Percentiles rank a stretch among this genome's conserved stretches.
Evolutionary conservation across 1,140 invertebrate species (phyloP).

Genomic region (Mercenaria mercenaria): DNA sequence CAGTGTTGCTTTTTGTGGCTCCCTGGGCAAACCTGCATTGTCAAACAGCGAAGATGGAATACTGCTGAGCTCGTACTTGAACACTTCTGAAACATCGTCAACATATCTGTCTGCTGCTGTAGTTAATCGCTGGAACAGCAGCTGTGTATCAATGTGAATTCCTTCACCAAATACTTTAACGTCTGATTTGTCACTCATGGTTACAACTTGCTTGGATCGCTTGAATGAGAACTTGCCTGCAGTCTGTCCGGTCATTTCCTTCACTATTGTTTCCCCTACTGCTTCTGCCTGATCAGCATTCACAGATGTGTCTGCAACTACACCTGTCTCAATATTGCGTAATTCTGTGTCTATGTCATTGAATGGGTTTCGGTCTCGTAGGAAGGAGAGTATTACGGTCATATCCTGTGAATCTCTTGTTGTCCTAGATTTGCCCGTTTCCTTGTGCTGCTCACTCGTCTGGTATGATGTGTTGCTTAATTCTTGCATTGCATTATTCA

Average conservation of each 20-base stretch:
- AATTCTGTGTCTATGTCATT: neutral
- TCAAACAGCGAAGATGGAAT: conserved; percentile 2
- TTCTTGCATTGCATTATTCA: conserved; percentile 64
- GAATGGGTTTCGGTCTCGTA: conserved; percentile 29
- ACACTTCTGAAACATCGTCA: too few relatives aligned
- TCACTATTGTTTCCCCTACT: neutral
- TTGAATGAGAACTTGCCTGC: conserved; percentile 3
- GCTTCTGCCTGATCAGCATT: conserved; percentile 24
- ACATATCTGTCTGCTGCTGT: neutral
- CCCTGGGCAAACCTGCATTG: conserved; percentile 4
- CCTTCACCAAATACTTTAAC: neutral
- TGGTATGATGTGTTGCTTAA: neutral
- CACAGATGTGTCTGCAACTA: neutral
- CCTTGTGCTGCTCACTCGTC: conserved; percentile 41
- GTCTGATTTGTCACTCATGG: conserved; percentile 24
- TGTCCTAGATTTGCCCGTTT: neutral
- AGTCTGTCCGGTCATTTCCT: neutral
- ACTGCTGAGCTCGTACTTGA: too few relatives aligned
- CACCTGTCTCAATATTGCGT: conserved; percentile 31
- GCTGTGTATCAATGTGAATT: neutral
- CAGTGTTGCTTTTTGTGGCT: neutral
- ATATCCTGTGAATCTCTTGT: conserved; percentile 4
- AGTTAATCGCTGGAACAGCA: conserved; percentile 17
- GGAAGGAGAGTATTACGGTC: neutral
- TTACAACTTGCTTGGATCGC: conserved; percentile 8